Evolutionary conservation across 2,797 vertebrate species (phyloP).

Genomic region (Typhlichthys eigenmanni): DNA sequence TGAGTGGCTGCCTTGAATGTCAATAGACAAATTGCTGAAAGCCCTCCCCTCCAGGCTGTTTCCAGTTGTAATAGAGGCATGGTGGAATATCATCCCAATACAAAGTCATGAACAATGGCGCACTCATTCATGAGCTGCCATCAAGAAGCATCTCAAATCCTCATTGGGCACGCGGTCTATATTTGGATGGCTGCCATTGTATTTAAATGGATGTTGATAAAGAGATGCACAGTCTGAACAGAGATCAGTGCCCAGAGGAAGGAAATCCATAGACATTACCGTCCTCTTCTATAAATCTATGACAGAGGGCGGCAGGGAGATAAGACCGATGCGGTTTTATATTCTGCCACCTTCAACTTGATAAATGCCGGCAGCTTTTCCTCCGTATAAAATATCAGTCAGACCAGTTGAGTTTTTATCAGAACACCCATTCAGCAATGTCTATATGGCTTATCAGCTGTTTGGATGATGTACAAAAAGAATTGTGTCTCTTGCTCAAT

Average conservation of each 20-base stretch:
- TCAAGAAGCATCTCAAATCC: conserved; percentile 46
- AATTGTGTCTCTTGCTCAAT: conserved; percentile 22
- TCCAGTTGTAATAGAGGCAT: conserved; percentile 48
- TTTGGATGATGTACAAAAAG: conserved; percentile 50
- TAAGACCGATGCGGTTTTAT: conserved; percentile 63
- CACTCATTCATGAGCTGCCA: conserved; percentile 28
- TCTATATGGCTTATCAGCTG: conserved; percentile 47
- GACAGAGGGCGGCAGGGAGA: conserved; percentile 57
- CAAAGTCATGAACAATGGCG: conserved; percentile 30
- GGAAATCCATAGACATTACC: conserved; percentile 55
- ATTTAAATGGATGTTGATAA: conserved; percentile 48
- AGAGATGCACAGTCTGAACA: conserved; percentile 41
- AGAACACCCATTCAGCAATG: conserved; percentile 57
- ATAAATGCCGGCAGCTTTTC: conserved; percentile 63
- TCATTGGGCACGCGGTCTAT: conserved; percentile 20
- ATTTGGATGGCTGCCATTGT: conserved; percentile 32
- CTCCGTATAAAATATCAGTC: conserved; percentile 54
- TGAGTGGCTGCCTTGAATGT: conserved; percentile 56
- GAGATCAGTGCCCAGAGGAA: conserved; percentile 45
- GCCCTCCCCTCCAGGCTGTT: conserved; percentile 40
- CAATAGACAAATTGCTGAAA: conserved; percentile 61
- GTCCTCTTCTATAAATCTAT: conserved; percentile 66
- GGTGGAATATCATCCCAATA: conserved; percentile 34
- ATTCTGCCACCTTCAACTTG: conserved; percentile 66
- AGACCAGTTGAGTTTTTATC: conserved; percentile 60